Conservation (phyloP, 2,797 vertebrate species). For the Mareca strepera region DNA sequence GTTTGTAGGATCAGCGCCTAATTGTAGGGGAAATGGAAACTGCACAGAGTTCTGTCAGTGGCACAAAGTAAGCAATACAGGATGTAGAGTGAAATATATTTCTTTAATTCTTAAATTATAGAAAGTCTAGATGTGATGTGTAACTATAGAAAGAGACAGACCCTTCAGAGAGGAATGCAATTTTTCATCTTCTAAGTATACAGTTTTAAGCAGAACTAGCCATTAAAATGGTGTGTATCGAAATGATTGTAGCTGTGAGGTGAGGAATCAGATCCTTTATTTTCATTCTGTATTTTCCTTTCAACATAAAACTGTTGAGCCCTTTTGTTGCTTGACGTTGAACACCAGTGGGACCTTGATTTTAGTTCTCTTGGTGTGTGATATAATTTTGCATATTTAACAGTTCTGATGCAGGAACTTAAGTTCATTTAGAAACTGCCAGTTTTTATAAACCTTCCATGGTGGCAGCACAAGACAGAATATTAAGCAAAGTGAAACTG, state of each 20-base stretch:
- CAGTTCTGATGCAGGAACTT: background rate
- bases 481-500: background rate
- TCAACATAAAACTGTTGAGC: background rate
- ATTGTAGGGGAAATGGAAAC: constrained; percentile 40
- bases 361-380: background rate
- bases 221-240: background rate
- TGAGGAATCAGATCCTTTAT: background rate
- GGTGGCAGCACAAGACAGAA: background rate
- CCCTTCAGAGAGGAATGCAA: background rate
- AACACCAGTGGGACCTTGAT: background rate
- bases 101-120: background rate
- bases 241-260: background rate
- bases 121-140: background rate
- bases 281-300: background rate
- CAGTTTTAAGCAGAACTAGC: background rate
- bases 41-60: background rate
- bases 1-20: constrained; percentile 19
- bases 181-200: background rate
- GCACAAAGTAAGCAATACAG: background rate
- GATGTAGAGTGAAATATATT: background rate
- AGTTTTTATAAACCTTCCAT: background rate
- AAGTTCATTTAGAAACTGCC: background rate
- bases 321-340: background rate
- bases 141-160: background rate
- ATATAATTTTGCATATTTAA: background rate